phyloP scores from a whole-genome alignment of 2,113 vertebrate species.

The Albula glossodonta region DNA sequence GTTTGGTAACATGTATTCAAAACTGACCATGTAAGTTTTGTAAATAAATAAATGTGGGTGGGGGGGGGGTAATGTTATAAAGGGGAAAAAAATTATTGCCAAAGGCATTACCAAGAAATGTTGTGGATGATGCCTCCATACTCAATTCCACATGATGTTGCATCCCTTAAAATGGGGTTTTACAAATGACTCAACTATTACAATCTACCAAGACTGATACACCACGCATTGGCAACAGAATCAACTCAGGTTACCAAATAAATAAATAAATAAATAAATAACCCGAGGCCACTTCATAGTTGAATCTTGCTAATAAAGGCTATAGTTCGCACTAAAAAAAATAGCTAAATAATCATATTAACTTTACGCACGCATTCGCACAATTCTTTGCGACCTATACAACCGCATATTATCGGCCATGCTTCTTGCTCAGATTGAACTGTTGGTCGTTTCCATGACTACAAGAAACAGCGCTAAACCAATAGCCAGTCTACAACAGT shows the following conservation, averaged over 20 bases:
- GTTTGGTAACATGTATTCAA: neutral
- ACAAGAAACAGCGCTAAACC: slow-evolving; percentile 72
- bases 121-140: too few species aligned
- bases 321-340: too few species aligned
- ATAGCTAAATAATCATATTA: too few species aligned
- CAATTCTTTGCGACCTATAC: slow-evolving; percentile 27
- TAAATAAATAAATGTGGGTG: too few species aligned
- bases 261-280: too few species aligned
- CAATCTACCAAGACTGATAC: neutral
- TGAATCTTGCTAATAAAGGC: too few species aligned
- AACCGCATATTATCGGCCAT: slow-evolving; percentile 63
- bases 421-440: slow-evolving; percentile 59
- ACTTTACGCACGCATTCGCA: slow-evolving; percentile 4
- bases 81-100: too few species aligned
- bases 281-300: too few species aligned
- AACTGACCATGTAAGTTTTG: neutral
- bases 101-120: too few species aligned
- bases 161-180: neutral
- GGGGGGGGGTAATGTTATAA: too few species aligned
- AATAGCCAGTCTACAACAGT: slow-evolving; percentile 66
- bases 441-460: slow-evolving; percentile 81
- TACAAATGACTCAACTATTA: neutral
- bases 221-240: too few species aligned
- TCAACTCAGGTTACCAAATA: too few species aligned
- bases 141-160: neutral